Base-by-base conservation (phyloP, 1,140 invertebrate genomes). In the Gryon sp. region DNA sequence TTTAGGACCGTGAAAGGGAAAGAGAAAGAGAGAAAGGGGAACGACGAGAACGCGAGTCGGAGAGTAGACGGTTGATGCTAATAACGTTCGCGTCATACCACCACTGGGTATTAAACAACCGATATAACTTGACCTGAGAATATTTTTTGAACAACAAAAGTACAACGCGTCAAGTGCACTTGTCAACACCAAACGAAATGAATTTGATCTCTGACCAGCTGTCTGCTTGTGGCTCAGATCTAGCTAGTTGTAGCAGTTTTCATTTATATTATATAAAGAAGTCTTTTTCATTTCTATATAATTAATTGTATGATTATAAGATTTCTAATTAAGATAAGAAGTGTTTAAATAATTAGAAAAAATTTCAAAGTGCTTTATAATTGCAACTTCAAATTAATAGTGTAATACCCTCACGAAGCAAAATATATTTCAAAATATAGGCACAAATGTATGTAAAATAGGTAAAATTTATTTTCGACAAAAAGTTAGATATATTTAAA, bases 1-100 rank as follows among this genome's bases (percentile, higher is more conserved):
- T 88, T 87, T 87, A 86, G 86, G 86, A 87, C 85, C 81, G 80
- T 82, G 81, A 85, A 83, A 86, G 83, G 82, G 84, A 86, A 86
- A 84, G 83, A 83, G 82, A 74, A 80, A 76, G 76, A 62, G 55
- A 74, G 70, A 62, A 74, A 26, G 22, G 52, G 41, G 68, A 55
- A 77, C 36, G 60, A 62, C 30, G 62, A 63, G 63, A 70, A 63
- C 63, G 63, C 69, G 46, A 62, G 69, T 59, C 46, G 73, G 72
- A 73, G 66, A 53, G 69, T 70, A 80, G 73, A 73, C 80, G 82
- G 74, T 84, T 83, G 83, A 82, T 85, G 80, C 83, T 87, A 86
- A 87, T 86, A 86, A 88, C 79, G 83, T 85, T 79, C 68, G 72
- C 57, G 66, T 75, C 72, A 66, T 66, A 75, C 57, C 57, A 84